These are phyloP conservation scores for Amphiura filiformis DNA, from an alignment of 35 echinoderm and acorn worm species.

Conservation along the genomic window DNA sequence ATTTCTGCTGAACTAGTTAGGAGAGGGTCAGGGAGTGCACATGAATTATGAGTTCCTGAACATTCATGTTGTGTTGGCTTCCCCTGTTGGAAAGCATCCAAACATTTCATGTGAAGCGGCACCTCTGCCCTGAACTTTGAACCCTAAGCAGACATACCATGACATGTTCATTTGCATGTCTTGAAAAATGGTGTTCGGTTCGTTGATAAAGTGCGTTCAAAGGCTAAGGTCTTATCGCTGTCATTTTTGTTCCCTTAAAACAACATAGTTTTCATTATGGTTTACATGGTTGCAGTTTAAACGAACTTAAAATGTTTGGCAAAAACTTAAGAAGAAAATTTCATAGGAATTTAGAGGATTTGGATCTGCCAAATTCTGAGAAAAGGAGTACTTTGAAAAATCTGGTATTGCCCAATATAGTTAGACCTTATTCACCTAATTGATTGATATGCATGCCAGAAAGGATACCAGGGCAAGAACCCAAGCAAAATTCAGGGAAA, in stretches of 20 bases:
- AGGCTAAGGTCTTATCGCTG: not conserved
- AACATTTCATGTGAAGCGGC: not conserved
- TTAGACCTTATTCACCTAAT: too few species aligned
- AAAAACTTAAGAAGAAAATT: not conserved
- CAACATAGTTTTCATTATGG: not conserved
- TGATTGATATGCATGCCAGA: too few species aligned
- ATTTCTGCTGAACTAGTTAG: too few species aligned
- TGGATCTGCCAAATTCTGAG: not conserved
- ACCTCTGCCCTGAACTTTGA: not conserved
- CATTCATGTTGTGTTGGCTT: not conserved
- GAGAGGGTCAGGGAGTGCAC: not conserved
- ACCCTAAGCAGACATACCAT: not conserved
- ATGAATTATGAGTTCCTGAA: not conserved
- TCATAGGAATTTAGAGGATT: not conserved
- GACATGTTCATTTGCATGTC: not conserved
- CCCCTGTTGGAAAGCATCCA: not conserved
- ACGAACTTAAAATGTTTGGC: not conserved
- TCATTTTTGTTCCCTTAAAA: not conserved
- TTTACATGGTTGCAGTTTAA: not conserved
- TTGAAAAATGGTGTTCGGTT: not conserved
- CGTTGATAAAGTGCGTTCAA: not conserved
- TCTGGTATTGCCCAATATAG: too few species aligned
- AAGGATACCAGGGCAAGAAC: too few species aligned
- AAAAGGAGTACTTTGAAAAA: not conserved
- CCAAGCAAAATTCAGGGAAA: too few species aligned